phyloP scores from a whole-genome alignment of 2,888 invertebrate genomes.

The Drosophila nr. perissopoda region DNA sequence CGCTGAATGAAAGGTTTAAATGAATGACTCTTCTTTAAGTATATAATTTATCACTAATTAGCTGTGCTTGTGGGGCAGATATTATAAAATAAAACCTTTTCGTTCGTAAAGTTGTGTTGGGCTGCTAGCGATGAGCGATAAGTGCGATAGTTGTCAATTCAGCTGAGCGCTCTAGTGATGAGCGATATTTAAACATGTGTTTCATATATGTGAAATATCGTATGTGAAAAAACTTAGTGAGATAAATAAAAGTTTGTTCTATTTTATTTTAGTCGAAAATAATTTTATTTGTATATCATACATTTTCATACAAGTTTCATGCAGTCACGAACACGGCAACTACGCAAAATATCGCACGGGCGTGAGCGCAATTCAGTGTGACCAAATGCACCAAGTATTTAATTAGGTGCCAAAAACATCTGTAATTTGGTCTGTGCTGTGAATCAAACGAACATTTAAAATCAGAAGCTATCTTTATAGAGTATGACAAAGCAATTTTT shows the following conservation, averaged over 20 bases:
- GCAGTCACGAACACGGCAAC: background rate
- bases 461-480: background rate
- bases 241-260: background rate
- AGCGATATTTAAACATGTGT: background rate
- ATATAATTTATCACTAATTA: background rate
- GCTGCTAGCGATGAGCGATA: constrained; percentile 16
- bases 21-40: background rate
- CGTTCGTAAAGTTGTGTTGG: constrained; percentile 28
- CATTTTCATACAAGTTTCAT: too few relatives aligned
- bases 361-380: constrained; percentile 1
- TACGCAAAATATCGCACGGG: background rate
- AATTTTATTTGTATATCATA: background rate
- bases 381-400: background rate
- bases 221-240: background rate
- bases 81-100: constrained; percentile 44
- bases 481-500: background rate
- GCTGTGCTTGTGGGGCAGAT: background rate
- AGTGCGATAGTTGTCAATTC: constrained; percentile 10
- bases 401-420: background rate
- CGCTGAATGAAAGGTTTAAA: constrained; percentile 15
- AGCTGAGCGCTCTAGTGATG: constrained; percentile 14
- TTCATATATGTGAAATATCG: background rate
- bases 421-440: background rate
- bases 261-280: background rate
- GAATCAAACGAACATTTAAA: background rate